Conservation (phyloP, 2,797 vertebrate genomes). For the Manis pentadactyla region DNA sequence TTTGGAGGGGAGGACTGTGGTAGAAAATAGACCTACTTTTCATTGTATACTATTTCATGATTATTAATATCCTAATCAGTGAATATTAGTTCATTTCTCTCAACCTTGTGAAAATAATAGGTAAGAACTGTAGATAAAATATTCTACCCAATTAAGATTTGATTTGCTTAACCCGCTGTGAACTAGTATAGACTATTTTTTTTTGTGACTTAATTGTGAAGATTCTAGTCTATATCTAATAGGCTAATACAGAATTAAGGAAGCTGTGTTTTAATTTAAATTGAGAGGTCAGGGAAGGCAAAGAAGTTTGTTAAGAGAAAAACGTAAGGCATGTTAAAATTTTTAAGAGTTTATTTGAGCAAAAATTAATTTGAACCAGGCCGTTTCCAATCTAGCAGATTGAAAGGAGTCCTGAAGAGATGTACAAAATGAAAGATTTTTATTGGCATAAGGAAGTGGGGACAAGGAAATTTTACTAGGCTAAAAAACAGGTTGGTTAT, state of each 20-base stretch:
- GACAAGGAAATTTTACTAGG: not conserved
- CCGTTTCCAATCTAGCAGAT: not conserved
- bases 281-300: not conserved
- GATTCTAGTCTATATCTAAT: not conserved
- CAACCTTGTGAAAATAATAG: not conserved
- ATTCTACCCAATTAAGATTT: not conserved
- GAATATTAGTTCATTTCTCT: not conserved
- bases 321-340: not conserved
- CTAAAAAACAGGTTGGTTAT: not conserved
- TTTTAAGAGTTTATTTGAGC: not conserved
- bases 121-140: not conserved
- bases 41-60: not conserved
- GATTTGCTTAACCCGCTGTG: not conserved
- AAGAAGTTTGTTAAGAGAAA: not conserved
- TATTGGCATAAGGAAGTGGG: not conserved
- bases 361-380: not conserved
- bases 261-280: not conserved
- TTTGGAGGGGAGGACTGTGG: not conserved
- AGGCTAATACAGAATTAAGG: not conserved
- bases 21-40: not conserved
- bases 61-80: not conserved
- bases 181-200: not conserved
- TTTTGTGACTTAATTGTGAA: not conserved
- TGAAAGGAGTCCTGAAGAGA: not conserved
- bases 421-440: not conserved